Percentiles rank a stretch among this genome's conserved stretches.
Evolutionary conservation across 2,888 invertebrate species (phyloP).

Genomic region (Loripinus fragilis): DNA sequence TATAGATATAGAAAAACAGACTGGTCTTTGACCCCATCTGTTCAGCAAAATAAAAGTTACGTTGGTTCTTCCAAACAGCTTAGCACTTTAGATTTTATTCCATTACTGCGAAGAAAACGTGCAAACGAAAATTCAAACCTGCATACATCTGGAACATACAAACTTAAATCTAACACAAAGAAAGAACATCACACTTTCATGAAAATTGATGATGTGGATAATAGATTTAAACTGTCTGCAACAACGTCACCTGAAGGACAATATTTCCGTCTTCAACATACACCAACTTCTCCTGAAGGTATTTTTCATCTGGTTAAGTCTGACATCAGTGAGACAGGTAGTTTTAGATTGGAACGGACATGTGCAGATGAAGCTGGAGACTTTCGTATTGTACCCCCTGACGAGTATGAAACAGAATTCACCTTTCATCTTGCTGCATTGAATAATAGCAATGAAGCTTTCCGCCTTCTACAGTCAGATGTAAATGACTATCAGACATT

Average conservation of each 20-base stretch:
- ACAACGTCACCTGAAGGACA: not conserved
- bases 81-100: no score
- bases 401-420: slow-evolving; percentile 22
- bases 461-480: slow-evolving; percentile 35
- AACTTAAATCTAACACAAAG: no score
- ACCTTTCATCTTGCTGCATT: slow-evolving; percentile 31
- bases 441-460: not conserved
- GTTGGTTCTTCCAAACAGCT: no score
- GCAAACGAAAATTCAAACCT: no score
- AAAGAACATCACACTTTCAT: not conserved
- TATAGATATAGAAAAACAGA: no score
- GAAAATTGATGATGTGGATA: not conserved
- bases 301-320: slow-evolving; percentile 22
- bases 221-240: not conserved
- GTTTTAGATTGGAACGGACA: slow-evolving; percentile 30
- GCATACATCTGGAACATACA: no score
- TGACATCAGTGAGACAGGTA: not conserved
- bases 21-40: no score
- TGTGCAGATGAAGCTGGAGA: slow-evolving; percentile 28
- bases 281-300: not conserved
- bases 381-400: slow-evolving; percentile 32
- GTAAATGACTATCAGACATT: not conserved
- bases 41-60: no score
- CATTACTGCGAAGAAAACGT: no score
- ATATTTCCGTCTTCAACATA: slow-evolving; percentile 16